These are phyloP conservation scores for Cantharis nigra DNA, from an alignment of 2,888 invertebrate species.

Conservation along the genomic window DNA sequence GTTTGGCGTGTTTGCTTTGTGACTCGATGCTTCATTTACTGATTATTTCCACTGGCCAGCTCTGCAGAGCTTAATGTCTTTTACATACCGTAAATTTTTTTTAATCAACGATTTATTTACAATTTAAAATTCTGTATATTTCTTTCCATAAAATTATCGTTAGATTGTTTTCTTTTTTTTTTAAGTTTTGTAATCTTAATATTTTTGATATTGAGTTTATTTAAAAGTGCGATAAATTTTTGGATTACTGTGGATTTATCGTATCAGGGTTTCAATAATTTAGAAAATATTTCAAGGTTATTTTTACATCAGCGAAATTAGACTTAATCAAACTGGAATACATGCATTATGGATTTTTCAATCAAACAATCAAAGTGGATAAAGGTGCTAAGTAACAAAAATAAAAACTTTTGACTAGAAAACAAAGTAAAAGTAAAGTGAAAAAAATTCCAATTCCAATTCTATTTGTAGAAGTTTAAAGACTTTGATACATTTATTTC, in stretches of 20 bases:
- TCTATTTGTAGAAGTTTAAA: no score
- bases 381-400: no score
- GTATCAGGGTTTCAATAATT: no score
- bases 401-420: no score
- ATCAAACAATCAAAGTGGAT: no score
- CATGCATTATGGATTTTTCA: no score
- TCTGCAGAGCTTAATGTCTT: slow-evolving; percentile 29
- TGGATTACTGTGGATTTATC: not conserved
- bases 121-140: not conserved
- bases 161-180: not conserved
- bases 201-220: not conserved
- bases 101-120: not conserved
- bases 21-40: slow-evolving; percentile 50
- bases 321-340: no score
- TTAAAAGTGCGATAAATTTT: not conserved
- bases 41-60: slow-evolving; percentile 51
- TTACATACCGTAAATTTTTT: slow-evolving; percentile 24
- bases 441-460: no score
- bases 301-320: no score
- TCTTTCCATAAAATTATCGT: not conserved
- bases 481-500: no score
- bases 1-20: slow-evolving; percentile 49
- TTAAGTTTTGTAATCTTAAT: not conserved
- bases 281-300: no score
- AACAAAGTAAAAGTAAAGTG: no score